A percentile compares a stretch with the other conserved stretches of the same genome.
Evolutionary conservation across 2,113 vertebrate genomes (phyloP).

Genomic region (Catharus fuscescens): DNA sequence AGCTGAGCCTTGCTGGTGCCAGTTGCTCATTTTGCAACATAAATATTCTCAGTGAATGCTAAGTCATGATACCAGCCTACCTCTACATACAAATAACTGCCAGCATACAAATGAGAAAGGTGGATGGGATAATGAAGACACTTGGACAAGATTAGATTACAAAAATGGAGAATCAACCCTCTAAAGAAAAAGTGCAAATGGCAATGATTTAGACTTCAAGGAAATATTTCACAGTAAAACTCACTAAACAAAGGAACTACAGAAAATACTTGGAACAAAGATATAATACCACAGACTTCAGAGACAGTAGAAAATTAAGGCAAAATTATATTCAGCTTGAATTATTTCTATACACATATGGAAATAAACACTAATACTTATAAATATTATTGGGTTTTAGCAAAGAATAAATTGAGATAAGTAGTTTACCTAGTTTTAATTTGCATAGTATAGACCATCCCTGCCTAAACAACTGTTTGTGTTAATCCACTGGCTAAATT

Average conservation of each 20-base stretch:
- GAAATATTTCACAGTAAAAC: neutral
- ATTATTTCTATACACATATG: neutral
- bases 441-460: neutral
- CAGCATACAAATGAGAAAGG: neutral
- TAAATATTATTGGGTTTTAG: neutral
- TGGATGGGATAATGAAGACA: neutral
- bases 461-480: neutral
- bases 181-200: neutral
- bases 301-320: neutral
- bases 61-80: rapidly evolving
- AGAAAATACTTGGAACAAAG: neutral
- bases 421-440: neutral
- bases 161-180: neutral
- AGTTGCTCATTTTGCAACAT: neutral
- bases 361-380: neutral
- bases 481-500: neutral
- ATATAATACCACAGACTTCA: neutral
- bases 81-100: neutral
- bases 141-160: neutral
- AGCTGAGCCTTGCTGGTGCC: neutral
- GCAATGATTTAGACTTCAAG: neutral
- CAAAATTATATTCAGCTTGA: neutral
- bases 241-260: neutral
- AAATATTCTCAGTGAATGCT: neutral
- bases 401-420: neutral